Conservation (phyloP, 2,888 invertebrate species). For the Cybosia mesomella region DNA sequence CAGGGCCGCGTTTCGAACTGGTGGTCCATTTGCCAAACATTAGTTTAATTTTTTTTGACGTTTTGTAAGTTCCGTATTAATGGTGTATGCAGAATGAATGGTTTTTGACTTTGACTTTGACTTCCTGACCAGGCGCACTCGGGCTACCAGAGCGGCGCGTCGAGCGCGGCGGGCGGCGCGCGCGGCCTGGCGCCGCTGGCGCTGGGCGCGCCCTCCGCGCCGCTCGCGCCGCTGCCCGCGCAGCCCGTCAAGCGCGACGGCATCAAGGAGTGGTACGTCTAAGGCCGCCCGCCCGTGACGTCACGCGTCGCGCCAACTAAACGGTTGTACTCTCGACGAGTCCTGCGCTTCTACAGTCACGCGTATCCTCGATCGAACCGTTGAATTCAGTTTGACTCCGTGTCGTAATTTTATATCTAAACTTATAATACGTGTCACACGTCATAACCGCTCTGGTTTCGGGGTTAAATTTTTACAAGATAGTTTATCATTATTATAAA, state of each 20-base stretch:
- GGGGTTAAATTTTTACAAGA: background rate
- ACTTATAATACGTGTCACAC: background rate
- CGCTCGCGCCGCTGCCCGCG: constrained; percentile 84
- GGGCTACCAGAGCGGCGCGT: constrained; percentile 79
- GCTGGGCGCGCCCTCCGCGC: constrained; percentile 74
- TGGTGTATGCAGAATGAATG: no score
- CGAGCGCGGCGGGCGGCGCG: constrained; percentile 66
- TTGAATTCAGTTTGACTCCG: background rate
- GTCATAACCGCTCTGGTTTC: background rate
- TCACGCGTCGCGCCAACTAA: constrained; percentile 10
- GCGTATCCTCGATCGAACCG: no score
- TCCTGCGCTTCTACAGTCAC: background rate
- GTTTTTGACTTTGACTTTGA: no score
- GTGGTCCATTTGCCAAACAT: no score
- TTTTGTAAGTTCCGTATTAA: no score
- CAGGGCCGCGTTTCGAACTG: no score
- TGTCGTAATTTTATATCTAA: background rate
- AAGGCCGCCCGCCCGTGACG: constrained; percentile 56
- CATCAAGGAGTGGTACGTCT: constrained; percentile 99
- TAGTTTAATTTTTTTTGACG: no score
- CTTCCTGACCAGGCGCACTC: constrained; percentile 74
- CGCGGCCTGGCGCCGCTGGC: constrained; percentile 83
- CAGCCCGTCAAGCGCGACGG: constrained; percentile 92
- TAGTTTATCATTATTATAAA: background rate
- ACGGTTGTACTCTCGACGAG: constrained; percentile 5